These are phyloP conservation scores for Cancer borealis DNA, from an alignment of 2,888 invertebrate genomes.

Conservation along the genomic window DNA sequence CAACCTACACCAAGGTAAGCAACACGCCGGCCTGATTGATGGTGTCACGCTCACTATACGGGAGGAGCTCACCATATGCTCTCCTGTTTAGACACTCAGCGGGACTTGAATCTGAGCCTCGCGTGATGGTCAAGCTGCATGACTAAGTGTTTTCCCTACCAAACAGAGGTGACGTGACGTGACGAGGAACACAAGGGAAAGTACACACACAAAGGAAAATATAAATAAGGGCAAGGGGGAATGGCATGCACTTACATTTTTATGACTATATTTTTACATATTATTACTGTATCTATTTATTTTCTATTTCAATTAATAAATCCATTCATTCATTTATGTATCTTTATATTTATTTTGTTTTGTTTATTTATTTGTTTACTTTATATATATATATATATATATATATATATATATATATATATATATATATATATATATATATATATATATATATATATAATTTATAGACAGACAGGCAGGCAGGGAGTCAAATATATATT, in stretches of 20 bases:
- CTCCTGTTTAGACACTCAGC: neutral
- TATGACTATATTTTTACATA: no score
- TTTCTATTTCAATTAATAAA: no score
- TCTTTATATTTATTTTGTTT: no score
- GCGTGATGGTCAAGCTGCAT: neutral
- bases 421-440: neutral
- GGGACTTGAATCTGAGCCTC: neutral
- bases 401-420: neutral
- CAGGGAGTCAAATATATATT: no score
- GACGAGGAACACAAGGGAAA: neutral
- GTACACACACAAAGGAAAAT: no score
- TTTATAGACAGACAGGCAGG: neutral
- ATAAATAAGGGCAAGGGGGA: neutral
- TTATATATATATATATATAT: neutral
- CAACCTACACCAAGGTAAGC: constrained; percentile 69
- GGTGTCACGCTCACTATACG: neutral
- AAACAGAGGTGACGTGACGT: neutral
- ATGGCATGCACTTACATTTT: neutral
- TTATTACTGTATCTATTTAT: no score
- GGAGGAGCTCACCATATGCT: neutral
- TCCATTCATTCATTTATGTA: no score
- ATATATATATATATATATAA: neutral
- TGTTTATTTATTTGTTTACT: no score
- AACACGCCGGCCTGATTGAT: neutral
- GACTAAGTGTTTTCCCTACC: neutral